phyloP scores from a whole-genome alignment of 1,140 invertebrate genomes.

The Penaeus vannamei region DNA sequence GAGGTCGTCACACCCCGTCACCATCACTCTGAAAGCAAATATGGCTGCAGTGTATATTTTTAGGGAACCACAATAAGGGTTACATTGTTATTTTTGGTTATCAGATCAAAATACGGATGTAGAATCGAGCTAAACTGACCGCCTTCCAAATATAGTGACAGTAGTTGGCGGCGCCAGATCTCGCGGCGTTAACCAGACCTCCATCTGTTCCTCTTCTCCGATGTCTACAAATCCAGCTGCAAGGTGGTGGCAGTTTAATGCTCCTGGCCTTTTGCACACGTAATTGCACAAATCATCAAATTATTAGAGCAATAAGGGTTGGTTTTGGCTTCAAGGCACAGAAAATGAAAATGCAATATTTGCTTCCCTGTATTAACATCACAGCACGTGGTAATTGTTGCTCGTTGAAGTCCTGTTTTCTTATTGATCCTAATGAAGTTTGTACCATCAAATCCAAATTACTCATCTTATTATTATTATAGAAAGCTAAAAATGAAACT shows the following conservation, averaged over 20 bases:
- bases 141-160: slow-evolving; percentile 53
- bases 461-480: too few species aligned
- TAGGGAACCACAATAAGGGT: neutral
- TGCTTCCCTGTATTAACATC: too few species aligned
- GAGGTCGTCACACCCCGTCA: slow-evolving; percentile 49
- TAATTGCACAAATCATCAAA: neutral
- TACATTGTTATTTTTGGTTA: neutral
- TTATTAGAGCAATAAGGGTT: neutral
- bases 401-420: too few species aligned
- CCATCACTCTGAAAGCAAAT: slow-evolving; percentile 33
- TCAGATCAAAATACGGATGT: neutral
- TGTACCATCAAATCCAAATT: too few species aligned
- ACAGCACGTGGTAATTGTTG: too few species aligned
- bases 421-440: too few species aligned
- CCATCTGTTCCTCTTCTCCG: slow-evolving; percentile 42
- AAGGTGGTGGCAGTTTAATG: neutral
- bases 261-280: too few species aligned
- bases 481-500: too few species aligned
- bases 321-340: too few species aligned
- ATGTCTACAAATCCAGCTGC: slow-evolving; percentile 47
- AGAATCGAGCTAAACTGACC: neutral
- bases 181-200: slow-evolving; percentile 48
- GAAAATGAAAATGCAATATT: too few species aligned
- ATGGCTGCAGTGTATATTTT: neutral
- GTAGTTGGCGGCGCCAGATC: slow-evolving; percentile 47